Conservation (phyloP, 1,140 invertebrate genomes). For the Ostrea denselamellosa region DNA sequence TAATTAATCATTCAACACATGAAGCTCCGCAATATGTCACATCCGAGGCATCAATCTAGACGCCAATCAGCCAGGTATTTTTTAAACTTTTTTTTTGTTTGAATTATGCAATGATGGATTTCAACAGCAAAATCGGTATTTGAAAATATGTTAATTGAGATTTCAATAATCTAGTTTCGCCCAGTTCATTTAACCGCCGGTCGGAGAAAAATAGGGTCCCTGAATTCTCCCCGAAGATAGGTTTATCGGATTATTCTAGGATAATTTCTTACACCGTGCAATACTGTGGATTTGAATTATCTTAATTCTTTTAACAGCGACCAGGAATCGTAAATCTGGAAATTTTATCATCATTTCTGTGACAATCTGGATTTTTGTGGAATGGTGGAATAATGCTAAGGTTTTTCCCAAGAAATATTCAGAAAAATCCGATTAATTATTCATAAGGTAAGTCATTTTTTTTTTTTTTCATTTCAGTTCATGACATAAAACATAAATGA, state of each 20-base stretch:
- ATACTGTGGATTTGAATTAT: background rate
- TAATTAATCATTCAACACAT: constrained; percentile 1
- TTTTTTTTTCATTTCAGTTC: background rate
- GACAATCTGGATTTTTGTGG: background rate
- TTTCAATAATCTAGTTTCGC: background rate
- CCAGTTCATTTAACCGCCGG: background rate
- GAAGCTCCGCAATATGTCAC: background rate
- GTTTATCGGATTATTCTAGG: background rate
- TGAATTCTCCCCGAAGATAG: background rate
- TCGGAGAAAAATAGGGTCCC: background rate
- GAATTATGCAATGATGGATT: background rate
- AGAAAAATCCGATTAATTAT: background rate
- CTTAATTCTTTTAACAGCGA: background rate
- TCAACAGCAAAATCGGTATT: background rate
- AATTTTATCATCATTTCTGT: background rate
- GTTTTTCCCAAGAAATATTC: background rate
- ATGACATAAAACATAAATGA: no score
- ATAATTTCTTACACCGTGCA: background rate
- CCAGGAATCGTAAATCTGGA: background rate
- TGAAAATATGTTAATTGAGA: background rate
- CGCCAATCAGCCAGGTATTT: background rate
- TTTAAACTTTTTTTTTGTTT: no score
- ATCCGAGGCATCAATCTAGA: background rate
- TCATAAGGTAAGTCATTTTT: background rate
- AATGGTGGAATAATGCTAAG: background rate